Conservation (phyloP, 2,797 vertebrate genomes). For the Anabacerthia variegaticeps region DNA sequence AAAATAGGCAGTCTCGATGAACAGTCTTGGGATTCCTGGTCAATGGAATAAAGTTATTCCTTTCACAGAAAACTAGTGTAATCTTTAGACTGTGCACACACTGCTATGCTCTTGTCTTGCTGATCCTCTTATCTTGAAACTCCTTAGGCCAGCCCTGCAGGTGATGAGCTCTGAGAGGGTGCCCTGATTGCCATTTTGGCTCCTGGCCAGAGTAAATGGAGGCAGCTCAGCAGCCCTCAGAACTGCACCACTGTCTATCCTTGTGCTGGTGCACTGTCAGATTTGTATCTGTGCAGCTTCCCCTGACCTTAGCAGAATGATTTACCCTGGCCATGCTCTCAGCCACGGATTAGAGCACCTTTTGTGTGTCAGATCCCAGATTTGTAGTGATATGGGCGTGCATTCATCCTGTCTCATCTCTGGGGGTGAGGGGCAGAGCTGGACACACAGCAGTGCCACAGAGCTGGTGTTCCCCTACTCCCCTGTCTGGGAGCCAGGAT, state of each 20-base stretch:
- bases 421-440: rapidly evolving
- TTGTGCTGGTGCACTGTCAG: not conserved
- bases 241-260: not conserved
- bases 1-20: conserved; percentile 61
- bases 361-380: not conserved
- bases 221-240: not conserved
- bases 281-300: not conserved
- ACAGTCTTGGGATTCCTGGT: conserved; percentile 67
- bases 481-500: rapidly evolving
- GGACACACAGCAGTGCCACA: rapidly evolving
- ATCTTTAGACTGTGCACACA: not conserved
- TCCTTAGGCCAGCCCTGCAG: not conserved
- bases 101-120: not conserved
- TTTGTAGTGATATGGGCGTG: not conserved
- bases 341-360: rapidly evolving
- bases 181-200: not conserved
- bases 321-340: not conserved
- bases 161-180: not conserved
- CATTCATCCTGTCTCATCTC: not conserved
- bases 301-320: not conserved
- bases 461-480: not conserved
- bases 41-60: conserved; percentile 75
- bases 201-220: not conserved
- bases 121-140: not conserved
- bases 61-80: conserved; percentile 64